phyloP scores from a whole-genome alignment of 2,888 invertebrate species.

The Sarcophaga subvicina region DNA sequence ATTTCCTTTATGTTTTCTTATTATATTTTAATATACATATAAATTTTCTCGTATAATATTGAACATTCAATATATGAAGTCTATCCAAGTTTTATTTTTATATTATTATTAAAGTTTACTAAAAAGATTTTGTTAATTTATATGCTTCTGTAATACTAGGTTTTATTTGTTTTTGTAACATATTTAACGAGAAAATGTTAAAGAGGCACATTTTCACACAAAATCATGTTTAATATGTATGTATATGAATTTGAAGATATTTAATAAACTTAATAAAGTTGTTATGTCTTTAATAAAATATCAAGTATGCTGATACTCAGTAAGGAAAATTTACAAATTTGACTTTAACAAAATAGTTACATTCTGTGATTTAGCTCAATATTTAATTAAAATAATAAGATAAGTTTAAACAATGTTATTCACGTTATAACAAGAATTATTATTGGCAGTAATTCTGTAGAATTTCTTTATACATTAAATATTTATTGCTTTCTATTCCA shows the following conservation, averaged over 20 bases:
- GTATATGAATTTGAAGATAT: neutral
- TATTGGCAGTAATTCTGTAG: too few species aligned
- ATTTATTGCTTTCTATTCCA: too few species aligned
- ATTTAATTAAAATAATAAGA: too few species aligned
- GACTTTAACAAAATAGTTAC: too few species aligned
- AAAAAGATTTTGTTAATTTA: slow-evolving; percentile 1
- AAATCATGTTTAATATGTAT: slow-evolving; percentile 10
- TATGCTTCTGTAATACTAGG: neutral
- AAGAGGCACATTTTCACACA: slow-evolving; percentile 66
- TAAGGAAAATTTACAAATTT: neutral
- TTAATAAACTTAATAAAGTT: slow-evolving; percentile 9
- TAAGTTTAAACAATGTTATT: too few species aligned
- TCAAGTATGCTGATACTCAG: neutral
- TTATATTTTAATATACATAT: neutral
- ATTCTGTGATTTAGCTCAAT: too few species aligned
- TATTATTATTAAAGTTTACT: neutral
- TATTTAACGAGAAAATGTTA: slow-evolving; percentile 70
- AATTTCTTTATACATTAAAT: too few species aligned
- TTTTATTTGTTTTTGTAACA: slow-evolving; percentile 55
- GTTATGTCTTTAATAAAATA: neutral
- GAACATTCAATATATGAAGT: slow-evolving; percentile 44
- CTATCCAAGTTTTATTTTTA: slow-evolving; percentile 19
- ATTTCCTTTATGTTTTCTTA: too few species aligned
- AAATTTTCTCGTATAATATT: slow-evolving; percentile 4
- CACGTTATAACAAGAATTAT: too few species aligned